Evolutionary conservation across 2,113 vertebrate species (phyloP).

Genomic region (Pogona vitticeps): DNA sequence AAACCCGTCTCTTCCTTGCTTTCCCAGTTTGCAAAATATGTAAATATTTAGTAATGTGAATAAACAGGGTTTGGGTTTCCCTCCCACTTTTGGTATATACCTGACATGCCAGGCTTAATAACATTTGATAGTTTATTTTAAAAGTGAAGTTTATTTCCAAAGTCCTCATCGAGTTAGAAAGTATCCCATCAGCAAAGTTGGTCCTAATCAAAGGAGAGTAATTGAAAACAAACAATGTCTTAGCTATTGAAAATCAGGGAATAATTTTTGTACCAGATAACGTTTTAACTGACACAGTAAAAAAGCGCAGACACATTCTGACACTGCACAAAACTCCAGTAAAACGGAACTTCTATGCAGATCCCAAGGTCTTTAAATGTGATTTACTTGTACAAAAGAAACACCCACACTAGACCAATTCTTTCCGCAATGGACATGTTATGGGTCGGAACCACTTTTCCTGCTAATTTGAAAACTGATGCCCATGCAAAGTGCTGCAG

Average conservation of each 20-base stretch:
- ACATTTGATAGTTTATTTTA: constrained; percentile 16
- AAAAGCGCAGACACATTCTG: neutral
- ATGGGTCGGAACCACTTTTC: neutral
- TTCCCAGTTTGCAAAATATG: constrained; percentile 17
- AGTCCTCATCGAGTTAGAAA: constrained; percentile 15
- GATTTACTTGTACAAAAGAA: neutral
- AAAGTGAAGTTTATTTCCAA: constrained; percentile 17
- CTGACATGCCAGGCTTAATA: constrained; percentile 20
- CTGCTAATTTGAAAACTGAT: neutral
- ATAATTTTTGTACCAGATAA: constrained; percentile 3
- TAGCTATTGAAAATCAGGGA: constrained; percentile 9
- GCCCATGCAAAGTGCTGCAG: neutral
- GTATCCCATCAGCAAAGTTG: constrained; percentile 10
- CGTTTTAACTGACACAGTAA: constrained; percentile 1
- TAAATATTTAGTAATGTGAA: constrained; percentile 38
- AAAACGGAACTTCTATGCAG: constrained; percentile 7
- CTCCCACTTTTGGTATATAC: constrained; percentile 15
- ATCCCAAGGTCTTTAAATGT: neutral
- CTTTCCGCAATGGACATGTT: neutral
- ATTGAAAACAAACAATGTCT: constrained; percentile 34
- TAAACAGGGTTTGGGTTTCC: constrained; percentile 20
- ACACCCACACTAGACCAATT: neutral
- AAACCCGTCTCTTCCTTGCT: neutral
- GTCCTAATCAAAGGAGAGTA: constrained; percentile 23
- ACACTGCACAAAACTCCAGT: neutral